Percentiles rank a stretch among this genome's conserved stretches.
Conservation (phyloP, 2,888 invertebrate genomes). For the Coelogynopora nodosa region DNA sequence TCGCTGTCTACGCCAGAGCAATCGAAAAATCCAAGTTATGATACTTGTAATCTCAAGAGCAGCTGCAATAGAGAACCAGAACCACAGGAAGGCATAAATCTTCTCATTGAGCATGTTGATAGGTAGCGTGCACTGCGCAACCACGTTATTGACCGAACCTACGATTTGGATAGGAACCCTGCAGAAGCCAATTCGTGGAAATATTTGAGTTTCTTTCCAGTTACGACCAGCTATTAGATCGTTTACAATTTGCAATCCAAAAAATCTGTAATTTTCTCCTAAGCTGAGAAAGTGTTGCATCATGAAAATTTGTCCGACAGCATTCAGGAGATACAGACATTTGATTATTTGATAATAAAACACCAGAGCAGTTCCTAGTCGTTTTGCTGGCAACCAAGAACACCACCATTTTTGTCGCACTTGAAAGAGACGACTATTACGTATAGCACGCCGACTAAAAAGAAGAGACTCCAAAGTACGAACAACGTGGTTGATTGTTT, state of each 20-base stretch:
- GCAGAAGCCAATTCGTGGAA: constrained; percentile 40
- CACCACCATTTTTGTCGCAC: neutral
- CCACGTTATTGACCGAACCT: constrained; percentile 29
- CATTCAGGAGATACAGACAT: constrained; percentile 40
- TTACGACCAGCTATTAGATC: constrained; percentile 16
- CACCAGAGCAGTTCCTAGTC: constrained; percentile 37
- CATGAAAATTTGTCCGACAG: constrained; percentile 42
- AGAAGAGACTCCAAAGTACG: constrained; percentile 10
- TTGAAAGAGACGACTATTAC: neutral
- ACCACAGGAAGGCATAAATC: constrained; percentile 45
- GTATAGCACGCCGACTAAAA: neutral
- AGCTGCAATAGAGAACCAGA: constrained; percentile 41
- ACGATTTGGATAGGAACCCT: neutral
- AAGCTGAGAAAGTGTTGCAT: constrained; percentile 45
- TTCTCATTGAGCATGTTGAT: constrained; percentile 45
- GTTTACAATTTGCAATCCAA: constrained; percentile 39
- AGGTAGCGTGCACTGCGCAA: constrained; percentile 40
- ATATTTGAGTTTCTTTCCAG: constrained; percentile 42
- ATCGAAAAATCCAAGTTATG: constrained; percentile 16
- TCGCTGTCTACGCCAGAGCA: neutral
- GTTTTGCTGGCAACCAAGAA: constrained; percentile 22
- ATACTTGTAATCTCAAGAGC: constrained; percentile 25
- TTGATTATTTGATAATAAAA: constrained; percentile 42
- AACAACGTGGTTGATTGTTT: neutral
- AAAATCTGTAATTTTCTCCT: constrained; percentile 41